phyloP scores from a whole-genome alignment of 1,140 invertebrate species.

The Aphis gossypii region DNA sequence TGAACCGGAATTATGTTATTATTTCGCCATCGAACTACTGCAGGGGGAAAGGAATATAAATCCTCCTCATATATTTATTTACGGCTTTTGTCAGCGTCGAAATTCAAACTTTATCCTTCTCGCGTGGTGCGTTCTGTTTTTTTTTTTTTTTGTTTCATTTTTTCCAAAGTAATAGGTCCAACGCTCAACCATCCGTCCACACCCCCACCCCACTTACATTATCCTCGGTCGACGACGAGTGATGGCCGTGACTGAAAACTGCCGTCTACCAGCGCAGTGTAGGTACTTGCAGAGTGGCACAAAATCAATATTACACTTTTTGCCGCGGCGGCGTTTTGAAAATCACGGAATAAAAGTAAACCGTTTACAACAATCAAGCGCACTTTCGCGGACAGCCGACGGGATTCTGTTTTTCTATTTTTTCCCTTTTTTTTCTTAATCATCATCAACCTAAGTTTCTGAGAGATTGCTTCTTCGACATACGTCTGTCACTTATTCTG shows the following conservation, averaged over 20 bases:
- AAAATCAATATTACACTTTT: constrained; percentile 54
- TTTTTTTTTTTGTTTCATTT: constrained; percentile 35
- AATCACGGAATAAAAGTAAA: constrained; percentile 36
- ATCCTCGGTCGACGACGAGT: constrained; percentile 3
- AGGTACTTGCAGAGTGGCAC: background rate
- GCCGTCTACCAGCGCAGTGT: background rate
- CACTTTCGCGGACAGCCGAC: too few species aligned
- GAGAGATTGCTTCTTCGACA: background rate
- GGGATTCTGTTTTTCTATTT: background rate
- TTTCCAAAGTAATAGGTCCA: constrained; percentile 29
- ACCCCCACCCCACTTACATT: background rate
- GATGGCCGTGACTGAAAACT: constrained; percentile 40
- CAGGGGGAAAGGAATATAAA: background rate
- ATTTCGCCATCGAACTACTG: background rate
- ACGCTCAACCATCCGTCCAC: background rate
- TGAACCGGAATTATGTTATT: constrained; percentile 14
- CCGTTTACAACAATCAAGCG: background rate
- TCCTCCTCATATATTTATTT: background rate
- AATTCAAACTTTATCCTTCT: constrained; percentile 2
- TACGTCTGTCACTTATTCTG: background rate
- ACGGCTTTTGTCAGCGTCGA: background rate
- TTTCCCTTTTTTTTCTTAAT: background rate
- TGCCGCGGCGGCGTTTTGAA: constrained; percentile 4
- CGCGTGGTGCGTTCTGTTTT: background rate
- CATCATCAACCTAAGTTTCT: background rate